Base-by-base conservation (phyloP, 2,888 invertebrate species). In the Drosophila quinaria region DNA sequence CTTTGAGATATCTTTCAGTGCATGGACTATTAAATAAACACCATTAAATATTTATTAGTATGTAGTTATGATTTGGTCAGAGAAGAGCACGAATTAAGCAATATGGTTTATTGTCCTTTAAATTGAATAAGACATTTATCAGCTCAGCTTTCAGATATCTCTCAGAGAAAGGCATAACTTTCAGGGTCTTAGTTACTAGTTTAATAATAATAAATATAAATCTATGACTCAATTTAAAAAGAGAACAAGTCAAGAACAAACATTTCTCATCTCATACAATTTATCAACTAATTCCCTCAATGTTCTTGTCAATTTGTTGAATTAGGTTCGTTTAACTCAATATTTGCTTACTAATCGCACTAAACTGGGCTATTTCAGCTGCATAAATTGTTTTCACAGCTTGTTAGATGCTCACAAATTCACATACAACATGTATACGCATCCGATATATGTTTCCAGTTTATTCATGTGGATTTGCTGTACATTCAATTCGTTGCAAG, bases 341-440 rank as follows among this genome's bases (percentile, higher is more conserved):
- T 55, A 55, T 64, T 49, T 64, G 64, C 15, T 8, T 35, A 35
- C 19, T 41, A 56, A 41, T 15, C 56, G 41, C 46, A 13, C 29
- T 17, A 44, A 61, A 76, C 56, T 46, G 39, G 51, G 31, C 42
- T 60, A 37, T 58, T 67, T 54, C 69, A 68, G 69, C 46, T 78
- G 61, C 50, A 70, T 54, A 69, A 78, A 76, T 54, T 76, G 74
- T 78, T 76, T 76, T 74, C 46, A 69, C 79, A 76, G 79, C 75
- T 78, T 74, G 74, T 55, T 49, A 22, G 33, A 25, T 19, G 37
- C n/a, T 25, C 15, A 15, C 17, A 41, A 29, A 29, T 13, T 33
- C 31, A 55, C 10, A 39, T 37, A 31, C 17, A 17, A 33, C 0
- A 9, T 13, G n/a, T 17, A 33, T 5, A 17, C 10, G 17, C 3